Evolutionary conservation across 1,140 invertebrate genomes (phyloP), one percentile per base, ranked within the genome.

Genomic region (Drosophila ambigua): DNA sequence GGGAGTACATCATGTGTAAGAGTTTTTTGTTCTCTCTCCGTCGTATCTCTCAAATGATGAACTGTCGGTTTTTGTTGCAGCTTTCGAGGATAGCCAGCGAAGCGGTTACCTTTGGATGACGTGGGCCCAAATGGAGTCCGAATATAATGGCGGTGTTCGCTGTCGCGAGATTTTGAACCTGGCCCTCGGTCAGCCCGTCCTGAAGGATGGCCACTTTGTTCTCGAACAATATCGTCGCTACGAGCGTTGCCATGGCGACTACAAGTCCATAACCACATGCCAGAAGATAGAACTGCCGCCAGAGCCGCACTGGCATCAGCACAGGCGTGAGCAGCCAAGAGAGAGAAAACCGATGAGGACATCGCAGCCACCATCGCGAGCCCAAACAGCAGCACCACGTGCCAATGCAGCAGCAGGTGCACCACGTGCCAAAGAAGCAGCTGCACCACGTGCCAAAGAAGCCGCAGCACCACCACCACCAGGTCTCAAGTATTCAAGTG

Each of bases 1-100:
- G 91, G 91, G 61, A 50, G 0, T 85, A 87, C 7, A 91, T 91
- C 5, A 65, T 92, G 49, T 79, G 89, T 91, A 15, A 50, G 79
- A 1, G 11, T 5, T 39, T 39, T 3, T 11, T 35, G 9, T 35
- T 4, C 9, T 11, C 4, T 39, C 7, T 6, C 4, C 11, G 2
- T 39, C 48, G 9, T 9, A 13, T 0, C 13, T 51, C 7, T 24
- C 2, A 7, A 26, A 20, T 11, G n/a, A 4, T 20, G 13, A 15
- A 0, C 1, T 13, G 0, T 48, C n/a, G 3, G 35, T 20, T 9
- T 23, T 7, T 16, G 6, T 57, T 64, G 7, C 51, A 75, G 90
- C 73, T 16, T 91, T 92, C 73, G 55, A 72, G 0, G 73, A 62
- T 7, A 90, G 61, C 54, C 51, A 58, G 0, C 39, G 59, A 8